Conservation (phyloP, 2,888 invertebrate genomes). For the Hololepta plana region DNA sequence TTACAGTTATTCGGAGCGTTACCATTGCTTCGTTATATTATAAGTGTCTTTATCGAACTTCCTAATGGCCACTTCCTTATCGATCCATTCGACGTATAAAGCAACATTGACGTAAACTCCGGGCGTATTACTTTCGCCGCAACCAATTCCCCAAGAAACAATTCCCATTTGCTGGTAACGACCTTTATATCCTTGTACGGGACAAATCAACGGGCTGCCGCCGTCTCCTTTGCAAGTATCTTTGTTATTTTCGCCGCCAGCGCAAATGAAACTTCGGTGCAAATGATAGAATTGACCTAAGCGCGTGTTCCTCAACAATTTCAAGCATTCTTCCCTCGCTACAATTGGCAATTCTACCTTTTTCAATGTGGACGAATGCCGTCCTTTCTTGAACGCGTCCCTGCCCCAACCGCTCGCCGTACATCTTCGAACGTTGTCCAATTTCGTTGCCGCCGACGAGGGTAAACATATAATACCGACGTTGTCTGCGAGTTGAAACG, state of each 20-base stretch:
- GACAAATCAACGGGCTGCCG: constrained; percentile 48
- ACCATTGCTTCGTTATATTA: too few relatives aligned
- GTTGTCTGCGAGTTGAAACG: constrained; percentile 10
- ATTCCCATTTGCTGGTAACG: constrained; percentile 44
- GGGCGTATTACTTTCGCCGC: constrained; percentile 45
- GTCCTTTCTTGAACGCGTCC: constrained; percentile 11
- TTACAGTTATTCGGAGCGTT: too few relatives aligned
- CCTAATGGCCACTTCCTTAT: constrained; percentile 13
- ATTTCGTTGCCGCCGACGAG: constrained; percentile 6
- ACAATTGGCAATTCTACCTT: constrained; percentile 14
- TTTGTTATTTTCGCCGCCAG: constrained; percentile 24
- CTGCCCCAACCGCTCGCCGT: constrained; percentile 14
- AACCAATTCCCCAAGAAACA: constrained; percentile 72
- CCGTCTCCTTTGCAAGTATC: constrained; percentile 17
- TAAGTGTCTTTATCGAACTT: constrained; percentile 13
- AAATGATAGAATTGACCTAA: constrained; percentile 30
- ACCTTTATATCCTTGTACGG: constrained; percentile 30
- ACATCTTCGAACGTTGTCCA: constrained; percentile 10
- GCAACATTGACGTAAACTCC: constrained; percentile 60
- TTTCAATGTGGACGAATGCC: constrained; percentile 12
- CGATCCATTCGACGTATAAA: constrained; percentile 46
- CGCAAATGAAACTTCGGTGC: constrained; percentile 34
- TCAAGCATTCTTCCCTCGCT: constrained; percentile 9
- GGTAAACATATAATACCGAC: constrained; percentile 13
- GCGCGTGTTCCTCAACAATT: constrained; percentile 11